phyloP scores from a whole-genome alignment of 2,797 vertebrate genomes.

The Hafferia zeledoni region DNA sequence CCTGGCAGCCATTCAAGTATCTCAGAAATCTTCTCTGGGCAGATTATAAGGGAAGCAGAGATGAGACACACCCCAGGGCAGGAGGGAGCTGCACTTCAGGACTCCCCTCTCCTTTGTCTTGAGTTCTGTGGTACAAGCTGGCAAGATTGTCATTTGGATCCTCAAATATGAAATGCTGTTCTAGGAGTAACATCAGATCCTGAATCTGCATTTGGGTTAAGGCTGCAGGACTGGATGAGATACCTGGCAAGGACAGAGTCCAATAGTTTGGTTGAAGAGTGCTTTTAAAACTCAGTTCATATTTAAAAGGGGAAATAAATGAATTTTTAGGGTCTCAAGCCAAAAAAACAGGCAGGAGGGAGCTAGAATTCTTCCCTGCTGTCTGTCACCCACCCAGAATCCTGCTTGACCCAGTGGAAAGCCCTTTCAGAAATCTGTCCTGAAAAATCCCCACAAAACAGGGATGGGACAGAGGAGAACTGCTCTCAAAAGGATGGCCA shows the following conservation, averaged over 20 bases:
- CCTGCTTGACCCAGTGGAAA: neutral
- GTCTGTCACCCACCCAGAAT: neutral
- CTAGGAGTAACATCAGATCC: neutral
- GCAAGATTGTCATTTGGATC: neutral
- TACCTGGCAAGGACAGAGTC: neutral
- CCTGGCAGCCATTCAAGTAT: neutral
- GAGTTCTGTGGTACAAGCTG: neutral
- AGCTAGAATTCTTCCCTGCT: neutral
- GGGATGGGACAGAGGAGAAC: neutral
- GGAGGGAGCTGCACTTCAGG: neutral
- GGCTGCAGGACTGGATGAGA: neutral
- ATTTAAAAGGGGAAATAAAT: neutral
- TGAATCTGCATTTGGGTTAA: neutral
- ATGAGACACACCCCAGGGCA: neutral
- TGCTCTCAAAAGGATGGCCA: neutral
- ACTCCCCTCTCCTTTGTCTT: neutral
- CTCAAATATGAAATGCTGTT: neutral
- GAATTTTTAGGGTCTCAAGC: neutral
- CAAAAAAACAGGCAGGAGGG: neutral
- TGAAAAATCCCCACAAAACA: neutral
- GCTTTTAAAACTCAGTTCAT: neutral
- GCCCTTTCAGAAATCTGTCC: neutral
- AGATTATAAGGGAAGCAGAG: neutral
- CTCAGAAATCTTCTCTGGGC: slow-evolving; percentile 26
- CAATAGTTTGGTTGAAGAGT: neutral